Evolutionary conservation across 2,888 invertebrate species (phyloP), one percentile per base, ranked within the genome.

Genomic region (Cyaniris semiargus): DNA sequence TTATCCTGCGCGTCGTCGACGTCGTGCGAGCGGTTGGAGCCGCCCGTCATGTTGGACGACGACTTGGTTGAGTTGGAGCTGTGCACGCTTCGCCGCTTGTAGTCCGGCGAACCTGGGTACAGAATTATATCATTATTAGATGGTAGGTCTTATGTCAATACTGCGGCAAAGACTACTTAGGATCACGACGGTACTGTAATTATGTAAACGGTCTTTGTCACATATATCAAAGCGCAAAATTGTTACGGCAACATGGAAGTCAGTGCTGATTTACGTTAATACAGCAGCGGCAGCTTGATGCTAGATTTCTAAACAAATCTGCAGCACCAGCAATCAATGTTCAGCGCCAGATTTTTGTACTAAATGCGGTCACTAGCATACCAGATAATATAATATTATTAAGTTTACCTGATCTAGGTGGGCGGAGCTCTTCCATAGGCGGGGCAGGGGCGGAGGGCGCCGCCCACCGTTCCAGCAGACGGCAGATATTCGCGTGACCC

Each of bases 401-500:
- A 60, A 10, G 21, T 60, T 60, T 79, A 38, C 79, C 80, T 6
- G 81, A 78, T 38, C 80, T 76, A 23, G 79, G 76, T 34, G 53
- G 70, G 31, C 71, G 70, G 13, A 79, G 60, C 75, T 82, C 81
- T 7, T 78, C 31, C 70, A 77, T 71, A 76, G 79, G 83, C 85
- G 76, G 85, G 83, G 81, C 87, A 77, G 85, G 92, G 7, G 85
- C 87, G 85, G 86, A 82, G 76, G 92, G 86, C 85, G 88, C 84
- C n/a, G 93, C 88, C 89, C 95, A 96, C 71, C 96, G 96, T 88
- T 97, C 97, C 83, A 97, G 94, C 84, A 97, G 95, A 81, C 96
- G 95, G 78, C 97, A 97, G 80, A 98, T 98, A 82, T 96, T 96
- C 79, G 96, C 95, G 90, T 98, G 98, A 0, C 98, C 98, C 0